Conservation (phyloP, 2,797 vertebrate genomes). For the Microctenopoma lineatum region DNA sequence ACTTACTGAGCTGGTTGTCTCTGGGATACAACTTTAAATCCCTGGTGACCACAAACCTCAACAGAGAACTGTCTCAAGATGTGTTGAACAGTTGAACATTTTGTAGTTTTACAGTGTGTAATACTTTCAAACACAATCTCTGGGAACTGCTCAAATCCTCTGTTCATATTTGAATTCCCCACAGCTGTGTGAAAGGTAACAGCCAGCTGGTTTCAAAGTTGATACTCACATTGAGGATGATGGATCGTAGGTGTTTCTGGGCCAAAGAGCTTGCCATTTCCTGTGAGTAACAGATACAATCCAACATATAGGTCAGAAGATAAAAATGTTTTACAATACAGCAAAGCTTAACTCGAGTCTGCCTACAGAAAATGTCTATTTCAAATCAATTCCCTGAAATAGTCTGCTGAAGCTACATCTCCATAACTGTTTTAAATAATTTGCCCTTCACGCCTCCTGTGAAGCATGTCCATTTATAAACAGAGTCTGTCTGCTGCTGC, state of each 20-base stretch:
- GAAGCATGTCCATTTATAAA: slow-evolving; percentile 27
- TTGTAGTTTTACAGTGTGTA: neutral
- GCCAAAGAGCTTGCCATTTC: slow-evolving; percentile 97
- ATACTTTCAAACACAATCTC: slow-evolving; percentile 5
- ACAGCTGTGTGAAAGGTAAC: slow-evolving; percentile 3
- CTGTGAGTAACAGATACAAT: slow-evolving; percentile 76
- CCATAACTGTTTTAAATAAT: slow-evolving; percentile 17
- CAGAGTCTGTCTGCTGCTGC: slow-evolving; percentile 65
- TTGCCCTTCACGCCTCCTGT: slow-evolving; percentile 16
- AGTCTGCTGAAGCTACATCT: slow-evolving; percentile 17
- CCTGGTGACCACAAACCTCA: neutral
- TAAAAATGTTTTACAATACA: slow-evolving; percentile 24
- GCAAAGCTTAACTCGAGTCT: slow-evolving; percentile 9
- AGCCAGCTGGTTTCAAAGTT: slow-evolving; percentile 22
- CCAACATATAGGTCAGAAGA: slow-evolving; percentile 34
- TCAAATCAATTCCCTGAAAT: slow-evolving; percentile 13
- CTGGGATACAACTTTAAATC: slow-evolving; percentile 6
- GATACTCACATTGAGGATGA: slow-evolving; percentile 90
- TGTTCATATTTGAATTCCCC: slow-evolving; percentile 14
- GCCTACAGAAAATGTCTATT: neutral
- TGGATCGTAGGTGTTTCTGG: slow-evolving; percentile 96
- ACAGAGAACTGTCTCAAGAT: neutral
- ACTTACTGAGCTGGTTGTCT: slow-evolving; percentile 30
- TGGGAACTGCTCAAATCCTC: slow-evolving; percentile 10
- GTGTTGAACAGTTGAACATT: neutral